A percentile compares a stretch with the other conserved stretches of the same genome.
phyloP scores from a whole-genome alignment of 2,888 invertebrate species.

The Pedicia rivosa region DNA sequence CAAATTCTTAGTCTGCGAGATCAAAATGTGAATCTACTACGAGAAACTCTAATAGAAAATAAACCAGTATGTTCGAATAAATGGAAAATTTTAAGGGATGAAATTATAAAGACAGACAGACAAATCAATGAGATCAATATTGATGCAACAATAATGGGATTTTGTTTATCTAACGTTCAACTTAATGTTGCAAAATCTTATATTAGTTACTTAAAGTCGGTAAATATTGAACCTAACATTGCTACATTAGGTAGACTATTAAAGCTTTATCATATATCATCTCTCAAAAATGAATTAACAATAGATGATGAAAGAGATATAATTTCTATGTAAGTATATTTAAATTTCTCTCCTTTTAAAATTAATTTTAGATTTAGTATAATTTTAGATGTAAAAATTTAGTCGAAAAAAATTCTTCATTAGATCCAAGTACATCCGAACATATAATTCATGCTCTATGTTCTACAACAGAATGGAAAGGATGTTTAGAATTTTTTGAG shows the following conservation, averaged over 20 bases:
- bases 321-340: constrained; percentile 29
- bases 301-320: constrained; percentile 37
- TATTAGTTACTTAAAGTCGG: not conserved
- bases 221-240: not conserved
- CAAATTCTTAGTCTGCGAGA: no score
- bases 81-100: not conserved
- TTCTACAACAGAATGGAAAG: constrained; percentile 45
- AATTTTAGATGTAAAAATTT: constrained; percentile 23
- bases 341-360: constrained; percentile 11
- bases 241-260: not conserved
- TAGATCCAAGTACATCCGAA: constrained; percentile 45
- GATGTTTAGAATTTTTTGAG: constrained; percentile 40
- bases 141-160: constrained; percentile 3
- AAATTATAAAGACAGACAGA: not conserved
- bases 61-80: no score
- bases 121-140: constrained; percentile 1
- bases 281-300: constrained; percentile 11
- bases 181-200: constrained; percentile 3
- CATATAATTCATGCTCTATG: constrained; percentile 44
- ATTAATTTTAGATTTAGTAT: constrained; percentile 3
- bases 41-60: no score
- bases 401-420: constrained; percentile 35
- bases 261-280: not conserved
- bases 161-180: not conserved
- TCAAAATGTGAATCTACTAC: no score